These are phyloP conservation scores for Hyles lineata DNA, from an alignment of 2,888 invertebrate species.

Conservation along the genomic window DNA sequence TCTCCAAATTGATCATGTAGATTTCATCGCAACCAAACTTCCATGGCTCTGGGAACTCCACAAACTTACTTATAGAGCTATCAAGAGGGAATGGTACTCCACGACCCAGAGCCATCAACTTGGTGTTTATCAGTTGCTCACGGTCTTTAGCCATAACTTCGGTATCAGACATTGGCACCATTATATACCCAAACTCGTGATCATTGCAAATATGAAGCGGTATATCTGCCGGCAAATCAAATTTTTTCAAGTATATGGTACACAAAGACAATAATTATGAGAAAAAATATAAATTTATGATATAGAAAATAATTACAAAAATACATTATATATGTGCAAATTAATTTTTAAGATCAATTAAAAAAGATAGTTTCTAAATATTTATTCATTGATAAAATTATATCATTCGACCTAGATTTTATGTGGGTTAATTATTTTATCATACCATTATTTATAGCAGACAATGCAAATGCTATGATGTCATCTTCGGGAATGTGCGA, in stretches of 20 bases:
- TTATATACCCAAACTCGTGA: slow-evolving; percentile 91
- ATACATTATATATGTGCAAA: too few species aligned
- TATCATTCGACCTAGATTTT: background rate
- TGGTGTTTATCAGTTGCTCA: slow-evolving; percentile 90
- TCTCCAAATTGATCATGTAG: slow-evolving; percentile 95
- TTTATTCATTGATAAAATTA: too few species aligned
- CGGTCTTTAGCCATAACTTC: slow-evolving; percentile 87
- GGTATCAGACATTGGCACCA: slow-evolving; percentile 90
- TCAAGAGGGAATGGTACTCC: slow-evolving; percentile 74
- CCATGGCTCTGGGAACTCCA: slow-evolving; percentile 78
- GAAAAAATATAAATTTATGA: too few species aligned
- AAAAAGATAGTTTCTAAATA: too few species aligned
- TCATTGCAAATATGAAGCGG: slow-evolving; percentile 90
- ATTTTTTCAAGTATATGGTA: background rate
- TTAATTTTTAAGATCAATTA: too few species aligned
- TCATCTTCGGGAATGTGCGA: slow-evolving; percentile 95
- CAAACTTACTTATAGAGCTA: slow-evolving; percentile 62
- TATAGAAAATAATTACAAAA: too few species aligned
- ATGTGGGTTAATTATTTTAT: background rate
- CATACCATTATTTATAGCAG: slow-evolving; percentile 88
- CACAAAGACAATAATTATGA: too few species aligned
- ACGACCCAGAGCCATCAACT: slow-evolving; percentile 89
- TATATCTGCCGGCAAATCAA: slow-evolving; percentile 48
- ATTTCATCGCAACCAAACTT: slow-evolving; percentile 91
- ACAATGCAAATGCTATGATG: slow-evolving; percentile 95